phyloP scores from a whole-genome alignment of 2,888 invertebrate species.

The Leptinotarsa juncta region DNA sequence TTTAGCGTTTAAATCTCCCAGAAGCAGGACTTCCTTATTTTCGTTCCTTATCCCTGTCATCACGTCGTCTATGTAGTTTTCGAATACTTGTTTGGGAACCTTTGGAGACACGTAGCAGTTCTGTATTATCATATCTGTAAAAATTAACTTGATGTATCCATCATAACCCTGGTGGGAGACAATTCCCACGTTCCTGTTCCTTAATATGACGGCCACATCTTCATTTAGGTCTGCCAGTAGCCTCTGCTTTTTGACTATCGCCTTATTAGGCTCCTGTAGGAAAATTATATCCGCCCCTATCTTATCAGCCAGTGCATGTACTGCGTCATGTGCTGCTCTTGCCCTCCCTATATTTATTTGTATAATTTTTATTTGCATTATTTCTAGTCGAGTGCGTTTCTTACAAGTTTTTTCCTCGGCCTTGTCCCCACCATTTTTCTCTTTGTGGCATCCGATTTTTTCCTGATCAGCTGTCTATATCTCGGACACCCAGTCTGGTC shows the following conservation, averaged over 20 bases:
- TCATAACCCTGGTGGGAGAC: neutral
- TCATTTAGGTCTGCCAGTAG: neutral
- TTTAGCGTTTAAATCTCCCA: neutral
- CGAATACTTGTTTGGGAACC: neutral
- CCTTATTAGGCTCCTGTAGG: neutral
- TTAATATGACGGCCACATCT: neutral
- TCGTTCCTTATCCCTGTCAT: neutral
- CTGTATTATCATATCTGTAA: neutral
- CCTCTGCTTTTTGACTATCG: neutral
- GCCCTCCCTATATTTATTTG: neutral
- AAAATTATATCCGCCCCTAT: neutral
- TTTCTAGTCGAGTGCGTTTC: neutral
- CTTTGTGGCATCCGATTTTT: neutral
- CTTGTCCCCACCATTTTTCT: neutral
- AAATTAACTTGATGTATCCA: neutral
- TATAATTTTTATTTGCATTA: neutral
- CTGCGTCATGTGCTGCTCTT: neutral
- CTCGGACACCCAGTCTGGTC: neutral
- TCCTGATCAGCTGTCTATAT: neutral
- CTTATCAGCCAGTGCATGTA: neutral
- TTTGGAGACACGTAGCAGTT: constrained; percentile 20
- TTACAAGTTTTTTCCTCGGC: neutral
- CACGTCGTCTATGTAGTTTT: neutral
- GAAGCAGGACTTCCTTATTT: neutral
- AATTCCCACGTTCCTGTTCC: constrained; percentile 5